phyloP scores from a whole-genome alignment of 2,888 invertebrate genomes.

The Drosophila anomelani region DNA sequence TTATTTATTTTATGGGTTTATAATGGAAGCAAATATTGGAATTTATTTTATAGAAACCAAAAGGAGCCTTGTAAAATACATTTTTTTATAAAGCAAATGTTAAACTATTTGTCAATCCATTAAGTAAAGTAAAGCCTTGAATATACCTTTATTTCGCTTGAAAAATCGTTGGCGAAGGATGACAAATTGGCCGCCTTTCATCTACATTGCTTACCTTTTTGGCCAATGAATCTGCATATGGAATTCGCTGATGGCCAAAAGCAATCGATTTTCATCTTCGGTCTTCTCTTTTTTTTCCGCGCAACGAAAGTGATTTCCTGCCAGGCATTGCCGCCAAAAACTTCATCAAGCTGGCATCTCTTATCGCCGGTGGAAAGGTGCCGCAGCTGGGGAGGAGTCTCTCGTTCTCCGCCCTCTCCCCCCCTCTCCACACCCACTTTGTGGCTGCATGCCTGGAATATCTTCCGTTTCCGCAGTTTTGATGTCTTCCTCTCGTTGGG shows the following conservation, averaged over 20 bases:
- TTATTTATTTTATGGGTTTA: neutral
- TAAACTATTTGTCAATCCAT: neutral
- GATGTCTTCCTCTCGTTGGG: constrained; percentile 66
- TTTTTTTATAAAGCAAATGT: neutral
- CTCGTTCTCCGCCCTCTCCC: neutral
- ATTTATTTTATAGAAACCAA: neutral
- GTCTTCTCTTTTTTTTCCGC: constrained; percentile 1
- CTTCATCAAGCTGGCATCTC: constrained; percentile 46
- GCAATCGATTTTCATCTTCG: constrained; percentile 63
- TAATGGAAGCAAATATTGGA: too few species aligned
- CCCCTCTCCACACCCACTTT: neutral
- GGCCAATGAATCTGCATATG: constrained; percentile 63
- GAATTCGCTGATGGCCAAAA: constrained; percentile 66
- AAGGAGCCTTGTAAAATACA: too few species aligned
- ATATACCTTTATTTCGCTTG: neutral
- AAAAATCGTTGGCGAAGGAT: constrained; percentile 12
- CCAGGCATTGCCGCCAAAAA: constrained; percentile 38
- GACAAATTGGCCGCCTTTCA: constrained; percentile 61
- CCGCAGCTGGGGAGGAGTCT: neutral
- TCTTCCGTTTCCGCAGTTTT: constrained; percentile 74
- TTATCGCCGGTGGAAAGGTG: constrained; percentile 49
- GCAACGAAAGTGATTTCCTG: constrained; percentile 68
- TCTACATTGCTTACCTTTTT: constrained; percentile 63
- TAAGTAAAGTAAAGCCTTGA: neutral
- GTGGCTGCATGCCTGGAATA: constrained; percentile 65